Evolutionary conservation across 37 sponge, comb jelly and placozoan species (phyloP).

Genomic region (Ianthella basta): DNA sequence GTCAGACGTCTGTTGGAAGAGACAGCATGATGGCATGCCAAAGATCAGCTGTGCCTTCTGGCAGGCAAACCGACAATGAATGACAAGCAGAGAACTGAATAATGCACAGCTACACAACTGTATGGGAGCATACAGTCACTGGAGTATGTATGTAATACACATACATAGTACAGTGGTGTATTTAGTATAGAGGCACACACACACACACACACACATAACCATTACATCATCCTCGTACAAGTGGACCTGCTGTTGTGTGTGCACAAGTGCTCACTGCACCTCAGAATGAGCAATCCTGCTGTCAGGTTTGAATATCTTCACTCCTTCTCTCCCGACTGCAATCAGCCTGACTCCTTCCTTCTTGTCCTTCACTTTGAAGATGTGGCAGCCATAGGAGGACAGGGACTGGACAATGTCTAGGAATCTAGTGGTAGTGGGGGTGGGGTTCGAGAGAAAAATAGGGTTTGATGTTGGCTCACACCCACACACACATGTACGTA

Average conservation of each 20-base stretch:
- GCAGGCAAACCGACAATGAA: no score
- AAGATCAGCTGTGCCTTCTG: no score
- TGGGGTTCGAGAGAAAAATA: background rate
- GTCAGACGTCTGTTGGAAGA: no score
- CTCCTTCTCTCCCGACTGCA: conserved; percentile 31
- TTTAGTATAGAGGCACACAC: background rate
- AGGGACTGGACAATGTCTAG: conserved; percentile 68
- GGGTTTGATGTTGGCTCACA: background rate
- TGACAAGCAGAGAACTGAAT: no score
- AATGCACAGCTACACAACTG: no score
- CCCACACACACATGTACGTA: background rate
- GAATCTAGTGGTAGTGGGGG: no score
- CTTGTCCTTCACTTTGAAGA: conserved; percentile 70
- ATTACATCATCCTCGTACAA: no score
- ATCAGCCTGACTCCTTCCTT: background rate
- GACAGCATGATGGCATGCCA: no score
- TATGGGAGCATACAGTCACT: no score
- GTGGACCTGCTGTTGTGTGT: no score
- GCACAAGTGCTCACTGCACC: conserved; percentile 5
- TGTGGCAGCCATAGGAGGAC: conserved; percentile 73
- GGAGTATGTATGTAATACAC: background rate
- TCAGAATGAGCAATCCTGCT: conserved; percentile 6
- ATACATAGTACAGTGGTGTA: no score
- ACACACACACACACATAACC: conserved; percentile 39
- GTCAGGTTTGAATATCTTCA: conserved; percentile 1